Base-by-base conservation (phyloP, 2,888 invertebrate genomes). In the Drosophila nigricruria region DNA sequence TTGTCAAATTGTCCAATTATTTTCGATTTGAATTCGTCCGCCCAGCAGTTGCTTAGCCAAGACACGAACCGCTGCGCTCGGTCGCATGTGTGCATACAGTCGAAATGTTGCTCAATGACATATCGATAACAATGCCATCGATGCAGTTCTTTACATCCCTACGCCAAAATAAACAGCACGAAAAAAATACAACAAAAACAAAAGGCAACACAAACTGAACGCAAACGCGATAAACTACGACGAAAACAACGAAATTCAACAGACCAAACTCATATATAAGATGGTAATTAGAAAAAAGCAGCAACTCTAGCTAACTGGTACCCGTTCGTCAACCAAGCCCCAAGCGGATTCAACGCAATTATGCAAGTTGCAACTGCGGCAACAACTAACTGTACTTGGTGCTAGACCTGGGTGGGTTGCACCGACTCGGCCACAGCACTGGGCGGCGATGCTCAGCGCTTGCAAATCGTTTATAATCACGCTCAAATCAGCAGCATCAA, bases 361-460 rank as follows among this genome's bases (percentile, higher is more conserved):
- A 88, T 89, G 90, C 85, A 84, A 89, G 86, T 79, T 82, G 82
- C 74, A 74, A 45, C 59, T 34, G 63, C 71, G 69, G 75, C 75
- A 80, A 65, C 54, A 72, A 60, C 73, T 66, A 86, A 91, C 88
- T 89, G 86, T 90, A 91, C 88, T 71, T 77, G 70, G 52, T 74
- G 30, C 30, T 57, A 49, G 56, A 27, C 42, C 58, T 50, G 61
- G 36, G 30, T 30, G 57, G 42, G 54, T 50, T 59, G 58, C 77
- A 32, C 49, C 20, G n/a, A 49, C 60, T 63, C 25, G 34, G 42
- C 14, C 25, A 32, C 0, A 20, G 38, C 30, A 30, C 45, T 20
- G 34, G 53, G 45, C 38, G 45, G 32, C 25, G 25, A 70, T 59
- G 70, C 53, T 10, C 14, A 43, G 45, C 45, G 23, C 40, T 30